A percentile compares a stretch with the other conserved stretches of the same genome.
These are phyloP conservation scores for Heliconius hewitsoni DNA, from an alignment of 1,140 invertebrate species.

Conservation along the genomic window DNA sequence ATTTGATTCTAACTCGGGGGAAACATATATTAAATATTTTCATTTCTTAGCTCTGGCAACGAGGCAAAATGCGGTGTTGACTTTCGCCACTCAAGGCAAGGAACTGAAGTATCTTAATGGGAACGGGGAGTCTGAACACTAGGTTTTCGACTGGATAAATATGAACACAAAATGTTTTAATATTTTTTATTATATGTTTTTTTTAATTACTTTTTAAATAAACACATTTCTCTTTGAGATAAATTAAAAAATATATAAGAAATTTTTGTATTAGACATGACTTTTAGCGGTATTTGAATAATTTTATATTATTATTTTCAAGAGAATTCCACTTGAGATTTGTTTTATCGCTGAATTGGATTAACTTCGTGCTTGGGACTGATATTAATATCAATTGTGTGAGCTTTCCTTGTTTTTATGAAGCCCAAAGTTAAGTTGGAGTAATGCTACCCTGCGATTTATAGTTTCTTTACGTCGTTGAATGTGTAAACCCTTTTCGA, in stretches of 20 bases:
- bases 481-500: not conserved
- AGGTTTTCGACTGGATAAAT: no score
- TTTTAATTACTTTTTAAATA: no score
- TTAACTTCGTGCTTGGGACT: slow-evolving; percentile 22
- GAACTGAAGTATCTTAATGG: no score
- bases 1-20: no score
- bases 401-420: slow-evolving; percentile 24
- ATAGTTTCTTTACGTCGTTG: slow-evolving; percentile 9
- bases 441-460: slow-evolving; percentile 23
- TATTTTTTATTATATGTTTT: no score
- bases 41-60: no score
- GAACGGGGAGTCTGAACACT: no score
- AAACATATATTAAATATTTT: no score
- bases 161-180: no score
- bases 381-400: slow-evolving; percentile 32
- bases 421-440: slow-evolving; percentile 19
- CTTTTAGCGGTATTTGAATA: slow-evolving; percentile 1
- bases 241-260: not conserved
- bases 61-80: no score
- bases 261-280: not conserved
- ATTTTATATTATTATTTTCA: not conserved
- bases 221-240: not conserved
- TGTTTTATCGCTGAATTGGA: slow-evolving; percentile 15
- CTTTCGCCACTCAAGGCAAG: no score
- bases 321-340: slow-evolving; percentile 8